Percentiles rank a stretch among this genome's conserved stretches.
Evolutionary conservation across 2,888 invertebrate genomes (phyloP).

Genomic region (Stenotaenia linearis): DNA sequence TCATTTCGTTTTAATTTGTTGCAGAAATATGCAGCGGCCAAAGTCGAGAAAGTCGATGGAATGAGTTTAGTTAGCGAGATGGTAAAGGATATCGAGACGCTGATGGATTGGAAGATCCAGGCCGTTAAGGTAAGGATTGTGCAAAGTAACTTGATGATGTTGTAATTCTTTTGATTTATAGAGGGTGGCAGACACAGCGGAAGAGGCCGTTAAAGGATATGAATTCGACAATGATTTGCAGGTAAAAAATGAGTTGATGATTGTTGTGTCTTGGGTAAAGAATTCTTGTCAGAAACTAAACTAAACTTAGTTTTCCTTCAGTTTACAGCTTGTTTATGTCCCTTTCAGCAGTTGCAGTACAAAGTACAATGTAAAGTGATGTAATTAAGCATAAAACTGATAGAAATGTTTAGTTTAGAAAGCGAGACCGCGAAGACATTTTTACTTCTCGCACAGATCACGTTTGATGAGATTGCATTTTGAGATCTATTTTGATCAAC

Average conservation of each 20-base stretch:
- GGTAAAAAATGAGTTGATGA: conserved; percentile 34
- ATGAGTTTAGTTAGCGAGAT: conserved; percentile 70
- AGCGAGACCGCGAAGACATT: no score
- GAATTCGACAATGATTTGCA: conserved; percentile 48
- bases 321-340: no score
- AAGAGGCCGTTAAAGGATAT: conserved; percentile 60
- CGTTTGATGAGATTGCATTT: no score
- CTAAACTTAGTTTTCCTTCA: no score
- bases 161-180: conserved; percentile 42
- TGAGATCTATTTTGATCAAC: no score
- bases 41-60: conserved; percentile 73
- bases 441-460: no score
- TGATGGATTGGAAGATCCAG: conserved; percentile 81
- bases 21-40: conserved; percentile 50
- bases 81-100: conserved; percentile 70
- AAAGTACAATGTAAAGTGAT: no score
- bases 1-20: neutral
- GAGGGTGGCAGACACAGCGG: conserved; percentile 72
- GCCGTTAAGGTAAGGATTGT: conserved; percentile 72
- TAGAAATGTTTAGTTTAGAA: no score
- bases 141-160: conserved; percentile 40
- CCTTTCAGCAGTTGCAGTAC: no score
- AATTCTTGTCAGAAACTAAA: no score
- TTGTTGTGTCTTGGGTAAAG: no score
- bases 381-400: no score